phyloP scores from a whole-genome alignment of 2,888 invertebrate genomes.

The Clanis bilineata region DNA sequence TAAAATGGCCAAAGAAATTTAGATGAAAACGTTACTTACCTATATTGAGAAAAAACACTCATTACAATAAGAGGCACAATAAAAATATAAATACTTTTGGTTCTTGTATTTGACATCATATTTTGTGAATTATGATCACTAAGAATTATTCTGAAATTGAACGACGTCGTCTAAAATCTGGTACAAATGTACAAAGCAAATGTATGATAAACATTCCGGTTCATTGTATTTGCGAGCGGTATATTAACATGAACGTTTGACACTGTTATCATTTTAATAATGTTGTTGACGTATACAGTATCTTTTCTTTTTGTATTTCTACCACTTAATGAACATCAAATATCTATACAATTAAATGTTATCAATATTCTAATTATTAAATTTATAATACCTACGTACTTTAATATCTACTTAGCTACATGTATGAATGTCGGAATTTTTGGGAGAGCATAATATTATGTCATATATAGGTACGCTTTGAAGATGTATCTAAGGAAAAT shows the following conservation, averaged over 20 bases:
- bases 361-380: constrained; percentile 18
- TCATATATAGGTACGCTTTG: no score
- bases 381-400: not conserved
- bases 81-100: not conserved
- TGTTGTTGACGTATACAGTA: constrained; percentile 55
- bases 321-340: constrained; percentile 25
- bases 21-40: not conserved
- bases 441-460: no score
- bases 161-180: constrained; percentile 4
- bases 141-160: constrained; percentile 2
- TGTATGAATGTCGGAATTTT: no score
- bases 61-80: not conserved
- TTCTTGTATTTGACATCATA: not conserved
- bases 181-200: constrained; percentile 10
- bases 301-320: constrained; percentile 29
- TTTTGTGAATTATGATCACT: not conserved
- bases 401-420: no score
- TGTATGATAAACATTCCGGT: constrained; percentile 14
- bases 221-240: constrained; percentile 18
- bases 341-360: constrained; percentile 21
- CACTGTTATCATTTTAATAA: constrained; percentile 56
- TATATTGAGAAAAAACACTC: not conserved
- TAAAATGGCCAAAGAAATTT: not conserved
- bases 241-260: constrained; percentile 54
- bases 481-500: no score